Conservation (phyloP, 2,113 vertebrate species). For the Mirounga angustirostris region DNA sequence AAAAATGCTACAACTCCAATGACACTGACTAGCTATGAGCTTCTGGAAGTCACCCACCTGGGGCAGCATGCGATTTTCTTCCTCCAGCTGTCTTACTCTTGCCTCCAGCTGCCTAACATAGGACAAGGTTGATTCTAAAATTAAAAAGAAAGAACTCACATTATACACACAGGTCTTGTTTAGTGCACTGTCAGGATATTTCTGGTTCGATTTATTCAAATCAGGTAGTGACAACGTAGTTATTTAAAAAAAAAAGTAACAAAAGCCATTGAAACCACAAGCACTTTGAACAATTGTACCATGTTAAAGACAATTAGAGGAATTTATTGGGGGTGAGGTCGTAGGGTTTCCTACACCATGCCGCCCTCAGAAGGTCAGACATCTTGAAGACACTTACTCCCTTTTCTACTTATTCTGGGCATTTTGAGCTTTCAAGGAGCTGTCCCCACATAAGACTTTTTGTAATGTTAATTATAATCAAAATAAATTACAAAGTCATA, state of each 20-base stretch:
- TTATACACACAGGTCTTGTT: slow-evolving; percentile 88
- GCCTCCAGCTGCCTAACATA: slow-evolving; percentile 94
- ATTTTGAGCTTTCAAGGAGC: background rate
- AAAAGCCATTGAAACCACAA: background rate
- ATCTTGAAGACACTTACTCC: slow-evolving; percentile 21
- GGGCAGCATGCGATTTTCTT: slow-evolving; percentile 92
- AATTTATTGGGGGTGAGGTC: background rate
- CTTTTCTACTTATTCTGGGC: background rate
- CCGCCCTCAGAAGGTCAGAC: background rate
- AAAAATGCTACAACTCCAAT: slow-evolving; percentile 50
- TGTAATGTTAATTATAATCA: slow-evolving; percentile 2
- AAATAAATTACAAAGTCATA: background rate
- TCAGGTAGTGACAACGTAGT: slow-evolving; percentile 49
- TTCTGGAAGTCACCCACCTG: slow-evolving; percentile 90
- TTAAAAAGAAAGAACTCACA: slow-evolving; percentile 88
- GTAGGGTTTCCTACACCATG: background rate
- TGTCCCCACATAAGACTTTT: background rate
- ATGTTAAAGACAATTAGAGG: background rate
- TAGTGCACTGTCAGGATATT: slow-evolving; percentile 70
- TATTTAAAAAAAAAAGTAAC: background rate
- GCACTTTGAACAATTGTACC: background rate
- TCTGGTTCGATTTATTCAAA: slow-evolving; percentile 67
- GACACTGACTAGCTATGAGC: slow-evolving; percentile 83
- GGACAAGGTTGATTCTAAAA: slow-evolving; percentile 93
- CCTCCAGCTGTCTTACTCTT: slow-evolving; percentile 93